Evolutionary conservation across 2,113 vertebrate species (phyloP).

Genomic region (Paradoxurus hermaphroditus): DNA sequence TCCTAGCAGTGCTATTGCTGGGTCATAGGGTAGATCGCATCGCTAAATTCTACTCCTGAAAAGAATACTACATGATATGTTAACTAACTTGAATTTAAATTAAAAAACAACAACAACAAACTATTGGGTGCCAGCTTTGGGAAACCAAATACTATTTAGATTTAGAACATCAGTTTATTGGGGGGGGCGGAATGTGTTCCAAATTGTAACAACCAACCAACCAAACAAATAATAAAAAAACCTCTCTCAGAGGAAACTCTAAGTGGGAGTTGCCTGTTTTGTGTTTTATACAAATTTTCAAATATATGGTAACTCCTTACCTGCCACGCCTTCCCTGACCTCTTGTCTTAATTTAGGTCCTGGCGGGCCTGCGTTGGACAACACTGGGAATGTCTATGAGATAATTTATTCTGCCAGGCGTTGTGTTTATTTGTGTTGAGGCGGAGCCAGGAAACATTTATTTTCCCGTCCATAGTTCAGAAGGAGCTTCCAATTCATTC

Average conservation of each 20-base stretch:
- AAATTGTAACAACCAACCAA: not conserved
- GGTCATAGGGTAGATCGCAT: too few species aligned
- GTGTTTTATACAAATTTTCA: conserved; percentile 28
- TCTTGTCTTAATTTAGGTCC: not conserved
- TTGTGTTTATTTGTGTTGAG: conserved; percentile 29
- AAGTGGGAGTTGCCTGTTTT: not conserved
- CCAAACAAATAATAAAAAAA: not conserved
- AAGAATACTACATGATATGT: too few species aligned
- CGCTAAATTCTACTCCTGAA: too few species aligned
- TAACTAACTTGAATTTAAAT: too few species aligned
- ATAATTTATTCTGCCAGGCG: not conserved
- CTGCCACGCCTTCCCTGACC: not conserved
- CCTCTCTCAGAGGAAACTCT: not conserved
- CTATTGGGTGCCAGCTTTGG: not conserved
- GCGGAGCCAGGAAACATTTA: conserved; percentile 20
- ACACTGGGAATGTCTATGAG: not conserved
- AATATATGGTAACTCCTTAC: conserved; percentile 25
- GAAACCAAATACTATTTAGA: conserved; percentile 8
- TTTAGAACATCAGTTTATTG: conserved; percentile 23
- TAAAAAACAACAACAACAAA: too few species aligned
- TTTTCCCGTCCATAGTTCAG: not conserved
- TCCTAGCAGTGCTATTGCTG: too few species aligned
- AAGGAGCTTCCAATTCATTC: not conserved
- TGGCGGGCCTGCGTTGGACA: not conserved
- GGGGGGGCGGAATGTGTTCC: not conserved